A percentile compares a stretch with the other conserved stretches of the same genome.
phyloP scores from a whole-genome alignment of 53 echinoderm and acorn worm species.

The Stichopus horrens region DNA sequence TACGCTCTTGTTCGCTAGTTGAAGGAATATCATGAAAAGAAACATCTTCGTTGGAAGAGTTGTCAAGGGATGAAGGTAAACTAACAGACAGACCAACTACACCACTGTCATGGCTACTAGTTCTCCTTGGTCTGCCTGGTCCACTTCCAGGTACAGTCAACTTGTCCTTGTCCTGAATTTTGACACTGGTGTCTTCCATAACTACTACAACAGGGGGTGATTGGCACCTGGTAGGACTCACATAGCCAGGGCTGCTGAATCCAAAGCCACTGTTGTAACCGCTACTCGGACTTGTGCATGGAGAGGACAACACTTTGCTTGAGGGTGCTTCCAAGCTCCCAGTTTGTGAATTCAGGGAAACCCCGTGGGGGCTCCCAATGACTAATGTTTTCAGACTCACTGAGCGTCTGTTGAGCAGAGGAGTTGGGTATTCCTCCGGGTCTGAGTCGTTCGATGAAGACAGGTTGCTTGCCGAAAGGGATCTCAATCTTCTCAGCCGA shows the following conservation, averaged over 20 bases:
- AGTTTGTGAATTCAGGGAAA: slow-evolving; percentile 3
- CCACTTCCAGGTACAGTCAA: slow-evolving; percentile 56
- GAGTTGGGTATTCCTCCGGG: slow-evolving; percentile 42
- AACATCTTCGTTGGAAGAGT: slow-evolving; percentile 64
- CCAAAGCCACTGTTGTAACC: slow-evolving; percentile 93
- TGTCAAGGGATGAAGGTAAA: slow-evolving; percentile 55
- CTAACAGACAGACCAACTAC: slow-evolving; percentile 74
- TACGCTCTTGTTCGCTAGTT: background rate
- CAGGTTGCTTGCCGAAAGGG: slow-evolving; percentile 67
- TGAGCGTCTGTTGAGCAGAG: slow-evolving; percentile 64
- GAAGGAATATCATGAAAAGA: slow-evolving; percentile 40
- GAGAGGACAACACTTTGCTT: slow-evolving; percentile 14
- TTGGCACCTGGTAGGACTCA: slow-evolving; percentile 80
- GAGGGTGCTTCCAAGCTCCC: slow-evolving; percentile 4
- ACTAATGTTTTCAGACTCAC: slow-evolving; percentile 66
- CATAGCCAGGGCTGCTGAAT: slow-evolving; percentile 82
- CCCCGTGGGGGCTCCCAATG: background rate
- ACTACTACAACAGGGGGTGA: slow-evolving; percentile 58
- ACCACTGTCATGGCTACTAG: slow-evolving; percentile 83
- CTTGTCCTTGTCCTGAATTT: slow-evolving; percentile 47
- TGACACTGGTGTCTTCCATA: slow-evolving; percentile 45
- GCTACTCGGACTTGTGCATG: slow-evolving; percentile 82
- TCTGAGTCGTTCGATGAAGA: slow-evolving; percentile 48
- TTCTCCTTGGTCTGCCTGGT: slow-evolving; percentile 61
- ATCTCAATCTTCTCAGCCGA: slow-evolving; percentile 67